Evolutionary conservation across 1,140 invertebrate species (phyloP), one percentile per base, ranked within the genome.

Genomic region (Asbolus verrucosus): DNA sequence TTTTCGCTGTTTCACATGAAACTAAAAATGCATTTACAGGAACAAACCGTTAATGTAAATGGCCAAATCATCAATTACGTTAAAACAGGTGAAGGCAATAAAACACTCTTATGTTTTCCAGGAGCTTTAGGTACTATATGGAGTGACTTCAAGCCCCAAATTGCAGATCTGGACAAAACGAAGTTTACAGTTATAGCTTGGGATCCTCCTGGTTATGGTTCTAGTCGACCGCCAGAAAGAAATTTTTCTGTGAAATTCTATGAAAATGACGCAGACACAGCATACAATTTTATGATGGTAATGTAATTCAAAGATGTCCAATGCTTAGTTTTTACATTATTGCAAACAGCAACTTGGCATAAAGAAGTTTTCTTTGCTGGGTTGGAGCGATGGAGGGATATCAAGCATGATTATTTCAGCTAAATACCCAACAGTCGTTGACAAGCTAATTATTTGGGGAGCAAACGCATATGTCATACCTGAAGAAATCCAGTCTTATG

Each of bases 351-450:
- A 65, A 36, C 14, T 73, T 13, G 67, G 50, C n/a, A 84, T 89
- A 30, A 74, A 83, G 0, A 89, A 89, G 75, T 95, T 89, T 83
- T 94, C 92, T 0, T 73, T 96, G 0, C 68, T 96, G 18, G 94
- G 95, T 0, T 97, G 94, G 93, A 94, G 92, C 82, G 94, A 96
- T 83, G 95, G 94, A 36, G 94, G 92, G 1, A 94, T 92, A 30
- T 89, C 91, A 4, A 89, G 87, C 2, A 82, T 96, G 38, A 88
- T 95, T 1, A 70, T 93, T 2, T 91, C 93, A 6, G 88, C 88
- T 0, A 87, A 87, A 30, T 87, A 90, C 80, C 87, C 89, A 0
- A 81, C 89, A 2, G 81, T 81, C 13, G 82, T 97, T 0, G 81
- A 88, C 1, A 95, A 92, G 75, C 78, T 95, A 24, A 87, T 95